Evolutionary conservation across 2,113 vertebrate species (phyloP).

Genomic region (Mus spicilegus): DNA sequence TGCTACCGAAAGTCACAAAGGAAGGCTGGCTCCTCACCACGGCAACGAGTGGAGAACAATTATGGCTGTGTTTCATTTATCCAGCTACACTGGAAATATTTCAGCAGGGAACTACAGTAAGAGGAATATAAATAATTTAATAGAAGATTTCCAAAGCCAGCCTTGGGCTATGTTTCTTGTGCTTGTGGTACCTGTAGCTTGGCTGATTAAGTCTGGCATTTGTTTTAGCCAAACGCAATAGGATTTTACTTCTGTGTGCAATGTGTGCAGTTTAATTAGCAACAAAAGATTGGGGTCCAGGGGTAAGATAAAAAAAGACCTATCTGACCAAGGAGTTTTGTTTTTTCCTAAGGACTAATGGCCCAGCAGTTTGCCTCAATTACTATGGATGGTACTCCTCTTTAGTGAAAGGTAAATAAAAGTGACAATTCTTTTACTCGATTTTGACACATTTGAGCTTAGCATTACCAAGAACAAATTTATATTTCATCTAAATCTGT

Average conservation of each 20-base stretch:
- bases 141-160: conserved; percentile 63
- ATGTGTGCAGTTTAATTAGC: conserved; percentile 70
- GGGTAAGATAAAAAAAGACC: not conserved
- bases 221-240: conserved; percentile 46
- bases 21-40: not conserved
- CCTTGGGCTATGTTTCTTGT: not conserved
- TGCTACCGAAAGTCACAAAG: not conserved
- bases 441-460: not conserved
- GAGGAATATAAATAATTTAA: conserved; percentile 63
- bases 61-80: not conserved
- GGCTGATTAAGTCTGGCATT: conserved; percentile 73
- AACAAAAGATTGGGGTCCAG: conserved; percentile 65
- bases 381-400: not conserved
- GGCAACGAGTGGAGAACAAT: not conserved
- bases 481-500: conserved; percentile 5
- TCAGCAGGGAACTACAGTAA: not conserved
- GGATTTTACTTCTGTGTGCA: conserved; percentile 57
- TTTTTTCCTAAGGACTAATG: not conserved
- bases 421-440: not conserved
- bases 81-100: not conserved
- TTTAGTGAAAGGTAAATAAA: not conserved
- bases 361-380: not conserved
- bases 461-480: not conserved
- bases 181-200: conserved; percentile 25
- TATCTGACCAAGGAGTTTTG: conserved; percentile 17